Evolutionary conservation across 1,140 invertebrate species (phyloP).

Genomic region (Mya arenaria): DNA sequence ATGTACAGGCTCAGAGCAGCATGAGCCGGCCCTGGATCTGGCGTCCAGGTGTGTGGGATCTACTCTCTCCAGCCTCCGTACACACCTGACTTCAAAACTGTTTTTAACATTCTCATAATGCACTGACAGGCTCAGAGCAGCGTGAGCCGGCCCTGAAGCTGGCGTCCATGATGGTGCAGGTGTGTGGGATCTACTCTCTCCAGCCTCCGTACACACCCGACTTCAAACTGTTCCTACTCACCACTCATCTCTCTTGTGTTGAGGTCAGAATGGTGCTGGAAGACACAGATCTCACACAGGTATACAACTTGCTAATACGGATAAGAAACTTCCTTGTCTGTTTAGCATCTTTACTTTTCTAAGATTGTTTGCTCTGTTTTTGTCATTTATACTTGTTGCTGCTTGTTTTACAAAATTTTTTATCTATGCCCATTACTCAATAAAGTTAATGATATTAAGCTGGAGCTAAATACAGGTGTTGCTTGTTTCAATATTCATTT

Average conservation of each 20-base stretch:
- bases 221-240: conserved; percentile 49
- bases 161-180: conserved; percentile 45
- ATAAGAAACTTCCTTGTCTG: too few species aligned
- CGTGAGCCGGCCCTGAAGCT: conserved; percentile 40
- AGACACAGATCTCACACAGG: conserved; percentile 21
- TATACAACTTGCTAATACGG: too few species aligned
- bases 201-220: conserved; percentile 47
- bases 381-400: too few species aligned
- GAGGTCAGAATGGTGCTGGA: conserved; percentile 53
- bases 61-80: conserved; percentile 33
- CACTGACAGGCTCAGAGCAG: conserved; percentile 31
- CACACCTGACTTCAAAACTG: conserved; percentile 41
- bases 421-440: too few species aligned
- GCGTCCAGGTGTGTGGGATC: conserved; percentile 47
- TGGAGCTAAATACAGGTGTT: too few species aligned
- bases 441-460: too few species aligned
- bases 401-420: too few species aligned
- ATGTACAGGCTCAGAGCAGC: conserved; percentile 26
- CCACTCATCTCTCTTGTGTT: conserved; percentile 51
- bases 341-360: too few species aligned
- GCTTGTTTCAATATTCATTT: too few species aligned
- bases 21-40: conserved; percentile 29
- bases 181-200: conserved; percentile 50
- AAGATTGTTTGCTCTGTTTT: too few species aligned
- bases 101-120: too few species aligned